A percentile compares a stretch with the other conserved stretches of the same genome.
Evolutionary conservation across 1,140 invertebrate species (phyloP).

Genomic region (Megathymus violae): DNA sequence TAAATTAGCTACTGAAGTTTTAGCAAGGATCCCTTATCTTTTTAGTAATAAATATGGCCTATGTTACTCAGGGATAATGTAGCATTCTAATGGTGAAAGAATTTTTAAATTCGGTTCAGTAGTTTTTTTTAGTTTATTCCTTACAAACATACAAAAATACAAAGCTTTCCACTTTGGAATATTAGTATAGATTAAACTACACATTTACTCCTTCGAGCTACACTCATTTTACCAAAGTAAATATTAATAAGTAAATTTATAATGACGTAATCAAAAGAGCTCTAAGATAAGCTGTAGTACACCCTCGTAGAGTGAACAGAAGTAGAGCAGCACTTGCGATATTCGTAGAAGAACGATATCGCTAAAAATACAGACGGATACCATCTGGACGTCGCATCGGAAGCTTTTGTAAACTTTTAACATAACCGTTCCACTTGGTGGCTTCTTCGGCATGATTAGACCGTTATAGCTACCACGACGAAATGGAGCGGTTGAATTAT

Average conservation of each 20-base stretch:
- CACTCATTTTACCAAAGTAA: background rate
- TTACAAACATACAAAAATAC: no score
- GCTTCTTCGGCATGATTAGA: slow-evolving; percentile 31
- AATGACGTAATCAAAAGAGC: background rate
- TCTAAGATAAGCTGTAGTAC: background rate
- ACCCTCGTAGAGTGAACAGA: background rate
- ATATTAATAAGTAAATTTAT: background rate
- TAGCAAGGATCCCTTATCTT: no score
- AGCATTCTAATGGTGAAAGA: no score
- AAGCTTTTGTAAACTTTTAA: slow-evolving; percentile 30
- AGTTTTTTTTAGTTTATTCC: no score
- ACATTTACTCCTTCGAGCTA: no score
- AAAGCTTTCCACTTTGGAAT: no score
- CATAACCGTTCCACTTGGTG: slow-evolving; percentile 21
- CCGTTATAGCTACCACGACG: slow-evolving; percentile 23
- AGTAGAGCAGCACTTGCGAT: background rate
- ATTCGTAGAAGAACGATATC: slow-evolving; percentile 1
- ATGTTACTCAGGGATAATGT: no score
- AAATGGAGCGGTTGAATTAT: slow-evolving; percentile 54
- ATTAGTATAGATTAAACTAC: no score
- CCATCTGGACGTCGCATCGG: slow-evolving; percentile 16
- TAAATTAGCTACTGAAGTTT: no score
- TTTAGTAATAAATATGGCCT: no score
- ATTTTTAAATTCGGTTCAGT: no score
- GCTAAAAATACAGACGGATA: slow-evolving; percentile 19